phyloP scores from a whole-genome alignment of 2,797 vertebrate genomes.

The Merluccius polli region DNA sequence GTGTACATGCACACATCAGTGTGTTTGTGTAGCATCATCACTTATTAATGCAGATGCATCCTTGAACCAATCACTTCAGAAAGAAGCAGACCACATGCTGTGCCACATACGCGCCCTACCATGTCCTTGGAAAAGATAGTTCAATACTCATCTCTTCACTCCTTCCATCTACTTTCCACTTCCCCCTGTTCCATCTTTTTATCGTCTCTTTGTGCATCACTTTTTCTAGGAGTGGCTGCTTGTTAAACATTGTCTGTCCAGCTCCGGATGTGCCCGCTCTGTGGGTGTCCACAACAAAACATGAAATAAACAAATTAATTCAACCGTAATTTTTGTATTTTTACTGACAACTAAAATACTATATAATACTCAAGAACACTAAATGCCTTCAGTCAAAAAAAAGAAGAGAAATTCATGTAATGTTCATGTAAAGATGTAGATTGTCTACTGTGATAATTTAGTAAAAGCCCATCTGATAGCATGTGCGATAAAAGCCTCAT shows the following conservation, averaged over 20 bases:
- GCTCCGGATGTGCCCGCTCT: not conserved
- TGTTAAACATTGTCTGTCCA: not conserved
- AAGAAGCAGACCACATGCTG: conserved; percentile 36
- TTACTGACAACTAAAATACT: not conserved
- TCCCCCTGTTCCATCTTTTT: not conserved
- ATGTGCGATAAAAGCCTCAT: not conserved
- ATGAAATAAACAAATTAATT: too few species aligned
- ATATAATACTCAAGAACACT: not conserved
- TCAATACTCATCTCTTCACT: conserved; percentile 27
- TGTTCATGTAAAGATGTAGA: not conserved
- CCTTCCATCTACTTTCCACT: conserved; percentile 15
- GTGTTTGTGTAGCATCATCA: conserved; percentile 28
- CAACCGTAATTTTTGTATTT: too few species aligned
- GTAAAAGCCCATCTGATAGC: not conserved
- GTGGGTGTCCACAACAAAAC: not conserved
- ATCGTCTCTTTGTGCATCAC: conserved; percentile 13
- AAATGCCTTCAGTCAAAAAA: not conserved
- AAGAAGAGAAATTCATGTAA: not conserved
- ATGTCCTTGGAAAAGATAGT: conserved; percentile 43
- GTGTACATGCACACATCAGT: conserved; percentile 1
- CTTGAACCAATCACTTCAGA: conserved; percentile 53
- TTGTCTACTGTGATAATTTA: not conserved
- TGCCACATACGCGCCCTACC: conserved; percentile 34
- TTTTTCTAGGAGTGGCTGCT: not conserved
- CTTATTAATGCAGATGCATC: conserved; percentile 54